These are phyloP conservation scores for Oreonectes daqikongensis DNA, from an alignment of 2,797 vertebrate species.

Conservation along the genomic window DNA sequence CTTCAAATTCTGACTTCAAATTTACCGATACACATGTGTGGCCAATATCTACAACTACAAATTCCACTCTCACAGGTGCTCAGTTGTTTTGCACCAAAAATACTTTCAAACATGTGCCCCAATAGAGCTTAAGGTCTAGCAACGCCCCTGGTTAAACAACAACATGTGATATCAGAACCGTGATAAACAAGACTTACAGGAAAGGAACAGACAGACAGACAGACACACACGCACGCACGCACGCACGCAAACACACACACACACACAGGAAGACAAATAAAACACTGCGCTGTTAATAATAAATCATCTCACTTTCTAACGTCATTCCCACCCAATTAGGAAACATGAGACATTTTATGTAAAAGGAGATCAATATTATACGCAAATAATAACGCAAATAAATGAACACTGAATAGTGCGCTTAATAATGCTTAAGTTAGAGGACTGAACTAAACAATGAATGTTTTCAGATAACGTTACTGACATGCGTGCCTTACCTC, in stretches of 20 bases:
- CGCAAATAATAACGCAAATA: neutral
- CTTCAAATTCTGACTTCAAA: too few species aligned
- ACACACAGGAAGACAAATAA: neutral
- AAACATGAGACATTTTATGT: neutral
- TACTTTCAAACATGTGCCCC: too few species aligned
- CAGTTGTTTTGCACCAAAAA: too few species aligned
- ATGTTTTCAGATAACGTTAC: neutral
- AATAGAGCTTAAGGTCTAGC: too few species aligned
- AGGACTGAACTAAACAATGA: neutral
- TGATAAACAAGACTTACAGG: neutral
- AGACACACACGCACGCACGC: too few species aligned
- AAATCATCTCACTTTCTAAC: neutral
- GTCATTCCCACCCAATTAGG: neutral
- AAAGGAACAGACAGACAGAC: neutral
- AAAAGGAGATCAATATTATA: neutral
- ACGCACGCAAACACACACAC: neutral
- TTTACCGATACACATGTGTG: too few species aligned
- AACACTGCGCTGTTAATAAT: neutral
- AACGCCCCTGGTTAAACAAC: too few species aligned
- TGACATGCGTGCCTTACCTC: neutral
- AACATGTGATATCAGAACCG: neutral
- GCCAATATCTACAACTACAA: too few species aligned
- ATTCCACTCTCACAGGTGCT: too few species aligned
- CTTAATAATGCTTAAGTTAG: neutral
- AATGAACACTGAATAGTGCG: neutral